Conservation (phyloP, 2,888 invertebrate species). For the Drosophila atripex region DNA sequence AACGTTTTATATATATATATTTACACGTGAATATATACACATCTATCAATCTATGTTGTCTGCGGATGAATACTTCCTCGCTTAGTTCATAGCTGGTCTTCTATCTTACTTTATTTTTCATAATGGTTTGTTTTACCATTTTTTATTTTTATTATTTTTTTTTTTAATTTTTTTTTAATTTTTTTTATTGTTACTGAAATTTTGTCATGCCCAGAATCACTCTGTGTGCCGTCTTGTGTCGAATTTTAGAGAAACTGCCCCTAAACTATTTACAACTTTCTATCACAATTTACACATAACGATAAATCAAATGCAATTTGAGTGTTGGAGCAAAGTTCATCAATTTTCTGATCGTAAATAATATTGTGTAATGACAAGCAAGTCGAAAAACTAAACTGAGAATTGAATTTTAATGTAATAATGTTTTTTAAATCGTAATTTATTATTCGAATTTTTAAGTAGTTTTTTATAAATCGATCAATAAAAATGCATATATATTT, state of each 20-base stretch:
- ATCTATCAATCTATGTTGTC: slow-evolving; percentile 43
- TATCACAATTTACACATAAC: slow-evolving; percentile 38
- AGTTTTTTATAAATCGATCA: slow-evolving; percentile 69
- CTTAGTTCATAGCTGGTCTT: slow-evolving; percentile 59
- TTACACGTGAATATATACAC: slow-evolving; percentile 53
- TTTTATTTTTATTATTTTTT: slow-evolving; percentile 18
- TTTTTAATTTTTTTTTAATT: too few species aligned
- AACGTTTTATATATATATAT: slow-evolving; percentile 76
- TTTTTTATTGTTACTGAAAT: slow-evolving; percentile 12
- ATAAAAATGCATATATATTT: slow-evolving; percentile 77
- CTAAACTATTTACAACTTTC: slow-evolving; percentile 43
- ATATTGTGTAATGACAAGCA: slow-evolving; percentile 39
- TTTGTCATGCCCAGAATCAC: slow-evolving; percentile 26
- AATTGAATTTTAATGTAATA: slow-evolving; percentile 44
- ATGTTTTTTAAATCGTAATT: slow-evolving; percentile 55
- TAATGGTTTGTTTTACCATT: slow-evolving; percentile 45
- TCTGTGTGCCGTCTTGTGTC: slow-evolving; percentile 20
- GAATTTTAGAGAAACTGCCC: slow-evolving; percentile 63
- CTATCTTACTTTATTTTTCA: slow-evolving; percentile 33
- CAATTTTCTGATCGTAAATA: slow-evolving; percentile 51
- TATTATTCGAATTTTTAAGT: slow-evolving; percentile 66
- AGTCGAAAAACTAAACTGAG: slow-evolving; percentile 42
- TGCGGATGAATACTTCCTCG: slow-evolving; percentile 56
- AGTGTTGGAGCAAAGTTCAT: slow-evolving; percentile 65
- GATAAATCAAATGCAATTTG: slow-evolving; percentile 58